A percentile compares a stretch with the other conserved stretches of the same genome.
Conservation (phyloP, 2,888 invertebrate genomes). For the Mystacides longicornis region DNA sequence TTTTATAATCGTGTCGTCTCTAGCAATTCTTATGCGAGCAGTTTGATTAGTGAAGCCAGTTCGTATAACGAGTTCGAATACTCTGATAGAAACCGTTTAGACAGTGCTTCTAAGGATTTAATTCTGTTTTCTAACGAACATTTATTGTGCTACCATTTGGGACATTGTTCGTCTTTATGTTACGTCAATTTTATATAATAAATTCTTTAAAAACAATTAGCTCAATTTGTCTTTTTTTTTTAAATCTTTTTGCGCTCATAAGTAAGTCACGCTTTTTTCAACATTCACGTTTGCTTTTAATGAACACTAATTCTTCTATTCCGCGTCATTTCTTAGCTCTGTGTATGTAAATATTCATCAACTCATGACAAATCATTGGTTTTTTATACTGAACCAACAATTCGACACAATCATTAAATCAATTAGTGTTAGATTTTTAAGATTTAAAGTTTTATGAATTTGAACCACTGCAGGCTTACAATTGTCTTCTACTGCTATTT, state of each 20-base stretch:
- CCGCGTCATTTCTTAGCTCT: too few species aligned
- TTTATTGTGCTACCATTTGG: constrained; percentile 9
- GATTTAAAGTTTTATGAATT: too few species aligned
- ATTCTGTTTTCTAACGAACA: background rate
- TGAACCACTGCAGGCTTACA: too few species aligned
- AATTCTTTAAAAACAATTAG: too few species aligned
- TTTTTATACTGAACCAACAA: too few species aligned
- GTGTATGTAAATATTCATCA: too few species aligned
- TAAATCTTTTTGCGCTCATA: background rate
- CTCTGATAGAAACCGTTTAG: background rate
- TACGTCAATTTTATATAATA: constrained; percentile 16
- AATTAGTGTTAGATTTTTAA: too few species aligned
- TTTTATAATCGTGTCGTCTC: background rate
- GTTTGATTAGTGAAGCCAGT: background rate
- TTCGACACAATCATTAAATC: too few species aligned
- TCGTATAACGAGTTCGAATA: background rate
- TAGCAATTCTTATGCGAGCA: constrained; percentile 5
- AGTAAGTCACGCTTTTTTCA: background rate
- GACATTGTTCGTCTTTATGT: constrained; percentile 20
- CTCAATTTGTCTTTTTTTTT: constrained; percentile 2
- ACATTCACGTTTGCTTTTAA: too few species aligned
- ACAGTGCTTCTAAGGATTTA: background rate
- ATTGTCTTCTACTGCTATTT: too few species aligned
- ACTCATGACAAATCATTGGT: too few species aligned
- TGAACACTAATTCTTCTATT: too few species aligned